Conservation (phyloP, 2,888 invertebrate species). For the Cephus nigrinus region DNA sequence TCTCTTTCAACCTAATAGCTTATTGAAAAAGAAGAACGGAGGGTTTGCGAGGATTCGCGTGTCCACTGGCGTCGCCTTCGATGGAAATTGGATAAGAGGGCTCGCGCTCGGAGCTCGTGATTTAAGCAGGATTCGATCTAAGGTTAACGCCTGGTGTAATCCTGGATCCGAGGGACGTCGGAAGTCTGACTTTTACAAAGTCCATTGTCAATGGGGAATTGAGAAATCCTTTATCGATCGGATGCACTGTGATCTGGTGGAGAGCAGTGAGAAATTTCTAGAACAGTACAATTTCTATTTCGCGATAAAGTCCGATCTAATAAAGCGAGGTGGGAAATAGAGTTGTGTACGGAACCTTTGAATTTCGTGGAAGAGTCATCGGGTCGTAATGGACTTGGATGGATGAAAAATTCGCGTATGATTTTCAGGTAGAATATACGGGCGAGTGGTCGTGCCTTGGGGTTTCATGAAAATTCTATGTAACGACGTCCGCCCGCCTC, state of each 20-base stretch:
- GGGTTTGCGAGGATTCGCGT: neutral
- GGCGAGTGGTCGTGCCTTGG: neutral
- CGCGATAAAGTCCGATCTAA: neutral
- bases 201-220: neutral
- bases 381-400: neutral
- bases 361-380: neutral
- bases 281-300: neutral
- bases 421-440: neutral
- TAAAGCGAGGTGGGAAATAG: neutral
- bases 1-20: conserved; percentile 36
- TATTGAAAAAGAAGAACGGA: conserved; percentile 27
- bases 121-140: neutral
- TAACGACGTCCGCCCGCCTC: neutral
- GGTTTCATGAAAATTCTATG: neutral
- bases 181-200: neutral
- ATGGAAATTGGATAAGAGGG: neutral
- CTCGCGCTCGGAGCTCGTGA: neutral
- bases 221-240: neutral
- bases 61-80: neutral
- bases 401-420: neutral
- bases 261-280: neutral
- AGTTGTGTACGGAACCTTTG: neutral
- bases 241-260: neutral
- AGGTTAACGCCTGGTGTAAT: neutral
- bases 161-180: neutral